Evolutionary conservation across 2,797 vertebrate species (phyloP).

Genomic region (Halcyon badia): DNA sequence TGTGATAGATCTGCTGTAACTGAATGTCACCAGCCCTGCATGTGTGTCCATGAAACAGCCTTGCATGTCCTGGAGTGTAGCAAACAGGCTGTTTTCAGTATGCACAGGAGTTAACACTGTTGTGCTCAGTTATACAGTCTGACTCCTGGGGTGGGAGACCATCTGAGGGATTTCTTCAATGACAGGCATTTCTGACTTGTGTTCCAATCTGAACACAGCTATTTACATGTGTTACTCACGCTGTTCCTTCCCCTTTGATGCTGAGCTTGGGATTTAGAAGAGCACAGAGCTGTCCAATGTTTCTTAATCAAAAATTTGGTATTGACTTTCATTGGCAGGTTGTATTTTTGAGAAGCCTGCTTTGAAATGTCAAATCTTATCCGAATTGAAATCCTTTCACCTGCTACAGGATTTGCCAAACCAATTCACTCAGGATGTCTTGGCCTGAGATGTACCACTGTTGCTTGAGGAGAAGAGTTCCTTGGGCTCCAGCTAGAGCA

Average conservation of each 20-base stretch:
- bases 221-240: slow-evolving; percentile 28
- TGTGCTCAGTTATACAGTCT: neutral
- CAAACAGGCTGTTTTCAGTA: neutral
- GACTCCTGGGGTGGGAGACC: neutral
- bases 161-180: neutral
- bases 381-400: slow-evolving; percentile 4
- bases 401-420: neutral
- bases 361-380: slow-evolving; percentile 14
- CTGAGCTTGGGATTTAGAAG: slow-evolving; percentile 43
- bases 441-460: neutral
- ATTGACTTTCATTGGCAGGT: slow-evolving; percentile 13
- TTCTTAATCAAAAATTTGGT: slow-evolving; percentile 38
- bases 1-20: neutral
- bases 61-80: neutral
- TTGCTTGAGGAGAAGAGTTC: neutral
- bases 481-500: neutral
- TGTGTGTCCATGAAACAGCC: neutral
- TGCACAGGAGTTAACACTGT: neutral
- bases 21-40: neutral
- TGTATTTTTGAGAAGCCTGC: neutral
- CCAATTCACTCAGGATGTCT: neutral
- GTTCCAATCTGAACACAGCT: neutral
- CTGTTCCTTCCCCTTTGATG: neutral
- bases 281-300: neutral
- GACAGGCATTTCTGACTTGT: slow-evolving; percentile 23